Evolutionary conservation across 1,140 invertebrate genomes (phyloP), one percentile per base, ranked within the genome.

Genomic region (Formica exsecta): DNA sequence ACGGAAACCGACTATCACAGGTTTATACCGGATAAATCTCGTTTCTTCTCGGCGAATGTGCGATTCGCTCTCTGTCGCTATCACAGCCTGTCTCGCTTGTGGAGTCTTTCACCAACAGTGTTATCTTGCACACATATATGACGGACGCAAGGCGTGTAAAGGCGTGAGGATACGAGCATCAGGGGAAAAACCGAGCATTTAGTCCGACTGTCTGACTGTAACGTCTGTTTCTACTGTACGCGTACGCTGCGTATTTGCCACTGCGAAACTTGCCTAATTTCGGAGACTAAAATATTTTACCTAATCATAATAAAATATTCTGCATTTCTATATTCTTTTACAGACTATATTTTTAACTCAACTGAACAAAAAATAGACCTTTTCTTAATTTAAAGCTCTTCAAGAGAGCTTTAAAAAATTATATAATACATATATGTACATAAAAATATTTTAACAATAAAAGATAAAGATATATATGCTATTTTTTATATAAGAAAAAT

Each of bases 1-100:
- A 92, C 91, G 91, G 87, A 92, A 91, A 93, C 91, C 89, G 91
- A 92, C 90, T 90, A 77, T 76, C 76, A 70, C 91, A 36, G 62
- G 93, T 94, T 94, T 86, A 93, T 93, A 94, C 93, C 92, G 92
- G 93, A 93, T 94, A 92, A 94, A 94, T 94, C 93, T 94, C 76
- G 93, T 92, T 94, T 91, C 87, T 90, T 90, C 80, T 38, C 81
- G 36, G 44, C 77, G 77, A 86, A 32, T 51, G 44, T 71, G 74
- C 44, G 48, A 87, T 44, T 77, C 51, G 54, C 76, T 81, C 86
- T 76, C 88, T 41, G 32, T 90, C 81, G 25, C 36, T 51, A 62
- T 81, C 22, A 11, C 22, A 25, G 9, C 54, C 64, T 51, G 76
- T 73, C 76, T 79, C 57, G 71, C 61, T 87, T 57, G 32, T 44